Evolutionary conservation across 2,888 invertebrate genomes (phyloP).

Genomic region (Lasius platythorax): DNA sequence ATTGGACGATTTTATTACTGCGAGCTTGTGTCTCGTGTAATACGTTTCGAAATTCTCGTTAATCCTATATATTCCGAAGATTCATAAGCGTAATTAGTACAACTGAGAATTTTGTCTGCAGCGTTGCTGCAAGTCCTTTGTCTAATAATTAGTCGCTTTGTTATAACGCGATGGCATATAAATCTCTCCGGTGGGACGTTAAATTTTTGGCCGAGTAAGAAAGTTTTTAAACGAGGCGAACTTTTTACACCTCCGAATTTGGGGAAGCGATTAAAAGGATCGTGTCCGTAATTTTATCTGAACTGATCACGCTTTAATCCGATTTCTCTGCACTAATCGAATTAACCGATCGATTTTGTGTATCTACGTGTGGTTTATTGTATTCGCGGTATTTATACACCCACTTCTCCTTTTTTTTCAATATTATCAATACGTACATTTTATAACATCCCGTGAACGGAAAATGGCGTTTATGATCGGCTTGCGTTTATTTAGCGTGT

Average conservation of each 20-base stretch:
- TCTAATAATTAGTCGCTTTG: constrained; percentile 27
- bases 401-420: not conserved
- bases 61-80: constrained; percentile 8
- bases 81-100: constrained; percentile 29
- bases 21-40: not conserved
- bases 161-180: not conserved
- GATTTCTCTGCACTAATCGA: constrained; percentile 25
- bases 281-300: not conserved
- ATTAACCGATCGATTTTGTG: constrained; percentile 15
- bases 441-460: not conserved
- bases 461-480: constrained; percentile 8
- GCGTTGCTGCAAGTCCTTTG: not conserved
- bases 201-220: constrained; percentile 26
- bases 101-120: not conserved
- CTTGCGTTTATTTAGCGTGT: not conserved
- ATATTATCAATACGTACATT: not conserved
- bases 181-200: constrained; percentile 12
- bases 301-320: constrained; percentile 18
- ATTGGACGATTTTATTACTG: not conserved
- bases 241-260: constrained; percentile 17
- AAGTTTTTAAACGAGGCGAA: constrained; percentile 29
- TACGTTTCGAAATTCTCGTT: constrained; percentile 18
- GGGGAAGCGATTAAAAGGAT: constrained; percentile 15
- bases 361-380: not conserved
- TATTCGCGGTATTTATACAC: not conserved